A percentile compares a stretch with the other conserved stretches of the same genome.
These are phyloP conservation scores for Onychomys arenicola DNA, from an alignment of 2,797 vertebrate genomes.

Conservation along the genomic window DNA sequence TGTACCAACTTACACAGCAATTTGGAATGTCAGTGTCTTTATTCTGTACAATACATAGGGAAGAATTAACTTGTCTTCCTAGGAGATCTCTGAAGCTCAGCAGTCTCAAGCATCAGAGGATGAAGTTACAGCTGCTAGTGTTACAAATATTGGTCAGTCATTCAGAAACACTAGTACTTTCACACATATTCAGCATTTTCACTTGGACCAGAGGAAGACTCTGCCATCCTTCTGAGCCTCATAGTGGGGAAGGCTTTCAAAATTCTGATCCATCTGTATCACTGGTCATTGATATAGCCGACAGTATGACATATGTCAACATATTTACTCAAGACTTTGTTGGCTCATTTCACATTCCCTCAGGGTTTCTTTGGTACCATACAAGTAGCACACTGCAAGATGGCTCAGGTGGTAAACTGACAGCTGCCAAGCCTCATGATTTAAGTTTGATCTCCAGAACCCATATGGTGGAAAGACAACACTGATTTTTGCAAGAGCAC, in stretches of 20 bases:
- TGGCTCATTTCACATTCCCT: not conserved
- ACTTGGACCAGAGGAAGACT: not conserved
- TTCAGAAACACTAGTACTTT: not conserved
- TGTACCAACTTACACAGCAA: not conserved
- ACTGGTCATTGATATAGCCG: not conserved
- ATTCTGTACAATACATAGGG: not conserved
- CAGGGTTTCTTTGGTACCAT: not conserved
- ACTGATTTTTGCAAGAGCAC: not conserved
- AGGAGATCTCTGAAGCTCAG: not conserved
- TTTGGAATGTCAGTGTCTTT: not conserved
- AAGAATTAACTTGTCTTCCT: not conserved
- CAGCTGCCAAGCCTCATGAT: not conserved
- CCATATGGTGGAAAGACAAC: not conserved
- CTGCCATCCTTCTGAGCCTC: not conserved
- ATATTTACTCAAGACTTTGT: not conserved
- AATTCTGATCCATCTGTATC: no score
- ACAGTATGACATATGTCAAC: no score
- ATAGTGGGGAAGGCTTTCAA: not conserved
- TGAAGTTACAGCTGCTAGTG: not conserved
- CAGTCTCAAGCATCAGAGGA: not conserved
- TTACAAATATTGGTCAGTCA: not conserved
- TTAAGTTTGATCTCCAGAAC: not conserved
- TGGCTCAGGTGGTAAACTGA: not conserved
- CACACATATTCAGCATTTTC: not conserved
- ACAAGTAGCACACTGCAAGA: not conserved